Conservation (phyloP, 2,797 vertebrate species). For the Cynopterus sphinx region DNA sequence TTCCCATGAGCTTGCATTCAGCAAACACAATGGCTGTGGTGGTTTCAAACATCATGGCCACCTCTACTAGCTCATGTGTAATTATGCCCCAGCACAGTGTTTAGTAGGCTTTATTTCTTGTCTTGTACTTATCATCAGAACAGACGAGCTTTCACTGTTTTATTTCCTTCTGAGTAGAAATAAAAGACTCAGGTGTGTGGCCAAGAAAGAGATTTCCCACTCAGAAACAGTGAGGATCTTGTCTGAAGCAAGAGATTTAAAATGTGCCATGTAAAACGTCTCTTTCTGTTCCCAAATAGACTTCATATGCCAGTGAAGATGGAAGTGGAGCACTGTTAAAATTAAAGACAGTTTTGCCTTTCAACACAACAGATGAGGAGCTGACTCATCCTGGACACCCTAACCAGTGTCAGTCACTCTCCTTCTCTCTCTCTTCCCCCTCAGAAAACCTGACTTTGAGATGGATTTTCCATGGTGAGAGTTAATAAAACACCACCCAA, state of each 20-base stretch:
- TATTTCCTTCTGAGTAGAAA: conserved; percentile 35
- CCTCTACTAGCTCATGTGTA: neutral
- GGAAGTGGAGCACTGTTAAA: conserved; percentile 58
- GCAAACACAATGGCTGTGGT: neutral
- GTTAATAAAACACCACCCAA: neutral
- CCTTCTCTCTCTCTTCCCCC: neutral
- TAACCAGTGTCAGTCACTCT: conserved; percentile 28
- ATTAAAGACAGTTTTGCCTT: conserved; percentile 79
- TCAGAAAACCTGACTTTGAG: conserved; percentile 52
- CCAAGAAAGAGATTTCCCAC: conserved; percentile 31
- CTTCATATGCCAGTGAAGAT: conserved; percentile 66
- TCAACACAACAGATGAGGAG: conserved; percentile 66
- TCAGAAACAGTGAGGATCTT: conserved; percentile 49
- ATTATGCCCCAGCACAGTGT: neutral
- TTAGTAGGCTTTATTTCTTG: conserved; percentile 11
- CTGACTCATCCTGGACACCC: conserved; percentile 69
- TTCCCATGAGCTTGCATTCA: neutral
- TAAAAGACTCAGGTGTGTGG: conserved; percentile 52
- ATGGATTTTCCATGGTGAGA: conserved; percentile 46
- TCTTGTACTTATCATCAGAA: conserved; percentile 5
- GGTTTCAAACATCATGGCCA: neutral
- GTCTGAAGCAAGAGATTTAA: conserved; percentile 70
- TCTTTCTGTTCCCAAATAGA: conserved; percentile 70
- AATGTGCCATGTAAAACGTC: conserved; percentile 69
- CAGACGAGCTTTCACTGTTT: neutral